Percentiles rank a stretch among this genome's conserved stretches.
phyloP scores from a whole-genome alignment of 2,113 vertebrate species.

The Dipodomys spectabilis region DNA sequence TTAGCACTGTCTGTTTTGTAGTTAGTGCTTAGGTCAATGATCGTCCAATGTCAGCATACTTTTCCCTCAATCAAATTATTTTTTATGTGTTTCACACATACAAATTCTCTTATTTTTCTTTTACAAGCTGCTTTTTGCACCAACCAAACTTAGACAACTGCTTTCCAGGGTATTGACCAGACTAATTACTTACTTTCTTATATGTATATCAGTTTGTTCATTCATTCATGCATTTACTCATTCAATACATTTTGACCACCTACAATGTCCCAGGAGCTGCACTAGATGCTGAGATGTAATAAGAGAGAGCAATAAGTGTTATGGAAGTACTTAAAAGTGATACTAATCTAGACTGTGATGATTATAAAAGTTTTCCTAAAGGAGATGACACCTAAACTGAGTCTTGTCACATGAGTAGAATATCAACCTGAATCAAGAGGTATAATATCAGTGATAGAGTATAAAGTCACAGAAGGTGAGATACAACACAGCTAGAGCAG shows the following conservation, averaged over 20 bases:
- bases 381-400: background rate
- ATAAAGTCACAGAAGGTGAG: background rate
- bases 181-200: too few species aligned
- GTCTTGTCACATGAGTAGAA: background rate
- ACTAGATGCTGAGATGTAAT: background rate
- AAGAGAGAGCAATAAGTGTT: background rate
- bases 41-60: background rate
- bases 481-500: background rate
- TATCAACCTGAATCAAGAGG: background rate
- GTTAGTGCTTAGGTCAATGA: conserved; percentile 32
- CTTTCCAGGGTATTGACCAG: background rate
- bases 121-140: background rate
- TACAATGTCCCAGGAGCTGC: background rate
- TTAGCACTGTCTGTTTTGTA: background rate
- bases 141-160: background rate
- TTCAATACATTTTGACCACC: conserved; percentile 26
- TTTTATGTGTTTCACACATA: conserved; percentile 1
- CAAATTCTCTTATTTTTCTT: conserved; percentile 39
- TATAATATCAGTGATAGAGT: background rate
- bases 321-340: background rate
- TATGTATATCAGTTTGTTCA: too few species aligned
- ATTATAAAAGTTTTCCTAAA: conserved; percentile 9
- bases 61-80: conserved; percentile 8
- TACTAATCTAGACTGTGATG: background rate
- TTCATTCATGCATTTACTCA: background rate